A percentile compares a stretch with the other conserved stretches of the same genome.
Conservation (phyloP, 2,113 vertebrate genomes). For the Macaca nemestrina region DNA sequence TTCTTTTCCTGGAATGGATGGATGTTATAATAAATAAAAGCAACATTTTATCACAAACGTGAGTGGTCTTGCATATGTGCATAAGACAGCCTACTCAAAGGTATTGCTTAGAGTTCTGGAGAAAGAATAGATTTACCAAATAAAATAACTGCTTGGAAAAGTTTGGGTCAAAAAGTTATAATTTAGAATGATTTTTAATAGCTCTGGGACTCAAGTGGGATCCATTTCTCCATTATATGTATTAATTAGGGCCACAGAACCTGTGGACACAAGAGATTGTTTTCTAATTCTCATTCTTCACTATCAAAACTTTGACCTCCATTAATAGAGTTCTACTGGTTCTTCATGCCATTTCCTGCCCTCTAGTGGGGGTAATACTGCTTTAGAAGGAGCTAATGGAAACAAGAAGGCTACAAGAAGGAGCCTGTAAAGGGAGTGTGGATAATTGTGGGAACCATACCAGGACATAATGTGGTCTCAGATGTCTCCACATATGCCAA, state of each 20-base stretch:
- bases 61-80: not conserved
- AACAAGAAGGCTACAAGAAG: not conserved
- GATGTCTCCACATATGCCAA: not conserved
- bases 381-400: too few species aligned
- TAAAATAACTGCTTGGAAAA: not conserved
- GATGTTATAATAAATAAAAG: not conserved
- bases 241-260: not conserved
- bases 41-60: not conserved
- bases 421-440: not conserved
- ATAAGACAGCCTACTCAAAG: not conserved
- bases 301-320: not conserved
- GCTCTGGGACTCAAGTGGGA: not conserved
- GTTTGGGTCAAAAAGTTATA: not conserved
- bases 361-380: not conserved
- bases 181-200: not conserved
- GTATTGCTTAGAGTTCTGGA: not conserved
- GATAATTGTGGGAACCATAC: not conserved
- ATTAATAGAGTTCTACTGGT: not conserved
- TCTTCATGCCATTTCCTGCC: conserved; percentile 23
- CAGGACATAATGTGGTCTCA: not conserved
- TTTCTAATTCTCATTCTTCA: not conserved
- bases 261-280: not conserved
- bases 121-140: not conserved
- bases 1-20: not conserved
- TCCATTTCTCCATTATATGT: not conserved